Evolutionary conservation across 92 coral and sea anemone genomes (phyloP), one percentile per base, ranked within the genome.

Genomic region (Heteractis magnifica): DNA sequence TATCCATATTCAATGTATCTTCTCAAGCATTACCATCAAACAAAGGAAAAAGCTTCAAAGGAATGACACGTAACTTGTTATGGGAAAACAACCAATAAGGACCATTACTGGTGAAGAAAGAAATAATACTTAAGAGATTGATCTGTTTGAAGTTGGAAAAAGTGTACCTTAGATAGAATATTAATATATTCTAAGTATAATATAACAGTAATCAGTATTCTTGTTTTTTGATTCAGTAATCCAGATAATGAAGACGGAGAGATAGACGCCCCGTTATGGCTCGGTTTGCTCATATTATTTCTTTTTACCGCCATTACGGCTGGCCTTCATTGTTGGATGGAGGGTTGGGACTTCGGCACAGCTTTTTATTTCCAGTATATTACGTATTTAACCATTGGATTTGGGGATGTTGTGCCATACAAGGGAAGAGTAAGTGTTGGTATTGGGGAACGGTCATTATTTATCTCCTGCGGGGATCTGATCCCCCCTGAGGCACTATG

Each of bases 281-380:
- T 93, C 52, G 98, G 90, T 4, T 71, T 93, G 74, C 78, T 93
- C 56, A 85, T 93, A 34, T 81, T 91, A 48, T 58, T 90, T 6
- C 73, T 86, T 6, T 93, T 93, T 50, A 93, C 92, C 21, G 70
- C 91, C 8, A 0, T 85, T 55, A 91, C 89, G 84, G 93, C 91
- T 0, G 90, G 82, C 12, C 58, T 91, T 10, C 92, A 80, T 83
- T 91, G 94, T 78, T 86, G 87, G 87, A 91, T 91, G 58, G 98
- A 93, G 48, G 90, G 94, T 6, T 93, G 98, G 98, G 98, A 93
- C 81, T 93, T 93, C 49, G 98, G 98, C 10, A 93, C 98, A 51
- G 87, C 98, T 2, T 76, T 93, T 18, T 93, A 93, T 71, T 93
- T 91, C 64, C 92, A 90, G 78, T 93, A 86, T 55, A 56, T 93